Evolutionary conservation across 2,888 invertebrate genomes (phyloP).

Genomic region (Parnassius smintheus): DNA sequence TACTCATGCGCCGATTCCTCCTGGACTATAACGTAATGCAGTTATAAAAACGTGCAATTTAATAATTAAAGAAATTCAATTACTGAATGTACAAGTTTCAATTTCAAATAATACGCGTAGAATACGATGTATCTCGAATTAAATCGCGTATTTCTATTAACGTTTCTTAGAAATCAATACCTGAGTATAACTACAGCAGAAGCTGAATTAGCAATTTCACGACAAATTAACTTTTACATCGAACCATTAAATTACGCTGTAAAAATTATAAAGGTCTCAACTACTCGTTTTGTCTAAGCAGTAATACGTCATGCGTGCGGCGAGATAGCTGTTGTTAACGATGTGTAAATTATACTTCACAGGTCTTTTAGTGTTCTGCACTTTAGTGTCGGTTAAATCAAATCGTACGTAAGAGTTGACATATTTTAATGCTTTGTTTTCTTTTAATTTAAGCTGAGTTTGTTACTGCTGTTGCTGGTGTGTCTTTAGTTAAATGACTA

Average conservation of each 20-base stretch:
- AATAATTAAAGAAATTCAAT: conserved; percentile 12
- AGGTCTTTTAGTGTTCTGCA: conserved; percentile 12
- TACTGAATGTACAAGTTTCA: conserved; percentile 5
- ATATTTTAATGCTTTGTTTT: no score
- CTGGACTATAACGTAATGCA: background rate
- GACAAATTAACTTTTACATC: conserved; percentile 42
- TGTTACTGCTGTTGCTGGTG: no score
- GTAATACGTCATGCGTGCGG: conserved; percentile 19
- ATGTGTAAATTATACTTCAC: conserved; percentile 17
- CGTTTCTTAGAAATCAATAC: conserved; percentile 10
- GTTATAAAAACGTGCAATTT: background rate
- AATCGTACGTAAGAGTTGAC: conserved; percentile 15
- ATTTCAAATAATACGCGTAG: conserved; percentile 7
- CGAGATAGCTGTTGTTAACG: conserved; percentile 13
- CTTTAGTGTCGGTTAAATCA: conserved; percentile 13
- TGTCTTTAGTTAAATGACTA: no score
- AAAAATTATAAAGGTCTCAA: conserved; percentile 19
- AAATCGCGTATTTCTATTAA: conserved; percentile 7
- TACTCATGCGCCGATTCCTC: no score
- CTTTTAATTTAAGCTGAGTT: no score
- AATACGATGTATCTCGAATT: background rate
- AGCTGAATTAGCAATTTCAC: conserved; percentile 55
- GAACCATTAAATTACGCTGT: conserved; percentile 16
- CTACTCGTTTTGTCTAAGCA: background rate
- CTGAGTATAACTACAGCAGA: conserved; percentile 16